Percentiles rank a stretch among this genome's conserved stretches.
These are phyloP conservation scores for Rhorus exstirpatorius DNA, from an alignment of 2,888 invertebrate species.

Conservation along the genomic window DNA sequence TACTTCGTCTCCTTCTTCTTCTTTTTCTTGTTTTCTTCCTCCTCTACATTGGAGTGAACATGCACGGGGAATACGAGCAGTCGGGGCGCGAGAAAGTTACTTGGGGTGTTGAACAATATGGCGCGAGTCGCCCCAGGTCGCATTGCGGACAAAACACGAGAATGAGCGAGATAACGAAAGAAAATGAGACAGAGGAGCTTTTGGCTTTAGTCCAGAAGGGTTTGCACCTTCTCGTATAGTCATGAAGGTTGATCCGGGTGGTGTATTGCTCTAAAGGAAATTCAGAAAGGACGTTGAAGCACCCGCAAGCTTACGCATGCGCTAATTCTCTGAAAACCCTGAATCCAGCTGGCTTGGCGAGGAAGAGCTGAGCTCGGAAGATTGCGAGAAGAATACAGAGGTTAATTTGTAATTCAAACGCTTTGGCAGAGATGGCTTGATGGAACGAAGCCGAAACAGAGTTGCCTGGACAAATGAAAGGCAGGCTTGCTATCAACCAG, in stretches of 20 bases:
- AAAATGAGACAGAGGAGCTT: conserved; percentile 25
- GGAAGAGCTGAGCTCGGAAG: not conserved
- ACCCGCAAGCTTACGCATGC: conserved; percentile 4
- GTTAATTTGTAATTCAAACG: not conserved
- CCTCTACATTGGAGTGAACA: conserved; percentile 24
- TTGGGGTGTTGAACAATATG: conserved; percentile 70
- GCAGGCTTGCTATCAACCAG: not conserved
- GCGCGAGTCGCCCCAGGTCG: conserved; percentile 71
- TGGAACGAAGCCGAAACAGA: not conserved
- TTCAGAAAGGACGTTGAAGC: conserved; percentile 22
- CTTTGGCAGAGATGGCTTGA: not conserved
- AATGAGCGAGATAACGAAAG: conserved; percentile 48
- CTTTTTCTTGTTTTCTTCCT: not conserved
- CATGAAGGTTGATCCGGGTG: not conserved
- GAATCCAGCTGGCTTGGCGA: conserved; percentile 6
- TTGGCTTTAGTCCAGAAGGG: conserved; percentile 62
- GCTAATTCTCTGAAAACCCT: conserved; percentile 1
- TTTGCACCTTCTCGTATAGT: conserved; percentile 31
- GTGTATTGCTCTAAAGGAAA: not conserved
- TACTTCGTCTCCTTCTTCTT: not conserved
- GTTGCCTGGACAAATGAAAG: not conserved
- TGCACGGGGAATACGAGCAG: conserved; percentile 40
- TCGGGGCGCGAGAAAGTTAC: conserved; percentile 63
- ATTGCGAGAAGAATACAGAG: not conserved
- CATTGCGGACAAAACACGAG: conserved; percentile 71